Evolutionary conservation across 2,113 vertebrate species (phyloP).

Genomic region (Antennarius striatus): DNA sequence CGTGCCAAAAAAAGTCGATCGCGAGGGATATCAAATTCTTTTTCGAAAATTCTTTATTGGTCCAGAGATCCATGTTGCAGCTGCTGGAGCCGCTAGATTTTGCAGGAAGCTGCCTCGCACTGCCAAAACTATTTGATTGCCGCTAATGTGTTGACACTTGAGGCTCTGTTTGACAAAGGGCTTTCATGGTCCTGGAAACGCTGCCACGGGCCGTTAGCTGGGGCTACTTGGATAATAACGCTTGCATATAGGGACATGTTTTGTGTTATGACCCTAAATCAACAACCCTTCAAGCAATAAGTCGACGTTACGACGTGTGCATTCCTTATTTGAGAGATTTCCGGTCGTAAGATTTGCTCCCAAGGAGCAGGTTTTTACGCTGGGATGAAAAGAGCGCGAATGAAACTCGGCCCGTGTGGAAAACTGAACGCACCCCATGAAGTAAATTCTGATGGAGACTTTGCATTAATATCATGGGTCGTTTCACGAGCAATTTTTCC

Average conservation of each 20-base stretch:
- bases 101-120: constrained; percentile 13
- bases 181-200: constrained; percentile 17
- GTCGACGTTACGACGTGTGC: too few relatives aligned
- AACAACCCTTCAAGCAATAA: neutral
- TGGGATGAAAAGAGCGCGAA: too few relatives aligned
- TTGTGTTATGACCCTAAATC: neutral
- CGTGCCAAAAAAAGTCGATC: too few relatives aligned
- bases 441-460: too few relatives aligned
- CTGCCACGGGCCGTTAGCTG: constrained; percentile 5
- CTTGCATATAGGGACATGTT: neutral
- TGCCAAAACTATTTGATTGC: constrained; percentile 19
- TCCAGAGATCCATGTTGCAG: constrained; percentile 1
- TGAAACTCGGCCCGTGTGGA: too few relatives aligned
- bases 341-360: too few relatives aligned
- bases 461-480: too few relatives aligned
- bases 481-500: too few relatives aligned
- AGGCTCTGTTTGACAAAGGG: constrained; percentile 47
- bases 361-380: too few relatives aligned
- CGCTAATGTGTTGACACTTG: constrained; percentile 49
- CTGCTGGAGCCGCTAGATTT: constrained; percentile 19
- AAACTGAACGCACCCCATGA: too few relatives aligned
- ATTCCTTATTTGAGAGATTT: neutral
- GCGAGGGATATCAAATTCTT: too few relatives aligned
- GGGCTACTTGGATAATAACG: constrained; percentile 9
- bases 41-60: too few relatives aligned